Conservation (phyloP, 2,797 vertebrate species). For the Pangasius sanitwongsei region DNA sequence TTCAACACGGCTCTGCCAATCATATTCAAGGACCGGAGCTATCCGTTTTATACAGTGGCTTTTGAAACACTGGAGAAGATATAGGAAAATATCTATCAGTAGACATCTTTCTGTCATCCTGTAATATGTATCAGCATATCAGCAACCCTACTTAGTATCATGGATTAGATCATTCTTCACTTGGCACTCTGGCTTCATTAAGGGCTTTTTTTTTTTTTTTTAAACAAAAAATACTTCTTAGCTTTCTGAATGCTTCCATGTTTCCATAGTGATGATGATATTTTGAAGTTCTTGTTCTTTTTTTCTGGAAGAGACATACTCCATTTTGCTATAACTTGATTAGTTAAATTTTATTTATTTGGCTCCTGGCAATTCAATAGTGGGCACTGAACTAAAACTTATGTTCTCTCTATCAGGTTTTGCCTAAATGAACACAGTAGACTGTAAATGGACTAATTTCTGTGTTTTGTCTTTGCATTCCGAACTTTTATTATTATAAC, state of each 20-base stretch:
- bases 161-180: neutral
- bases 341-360: neutral
- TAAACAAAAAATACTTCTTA: neutral
- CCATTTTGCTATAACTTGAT: neutral
- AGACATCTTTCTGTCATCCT: neutral
- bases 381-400: neutral
- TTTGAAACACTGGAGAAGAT: too few relatives aligned
- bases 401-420: neutral
- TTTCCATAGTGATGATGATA: neutral
- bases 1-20: too few relatives aligned
- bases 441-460: neutral
- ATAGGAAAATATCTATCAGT: neutral
- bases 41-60: neutral
- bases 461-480: neutral
- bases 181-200: neutral
- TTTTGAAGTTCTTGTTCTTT: neutral
- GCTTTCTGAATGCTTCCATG: neutral
- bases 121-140: neutral
- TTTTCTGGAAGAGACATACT: neutral
- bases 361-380: neutral
- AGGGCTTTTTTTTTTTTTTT: slow-evolving; percentile 13
- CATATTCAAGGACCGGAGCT: too few relatives aligned
- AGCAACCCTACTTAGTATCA: neutral
- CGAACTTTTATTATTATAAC: neutral
- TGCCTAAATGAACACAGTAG: neutral